Base-by-base conservation (phyloP, 1,140 invertebrate species). In the Drosophila melanica region DNA sequence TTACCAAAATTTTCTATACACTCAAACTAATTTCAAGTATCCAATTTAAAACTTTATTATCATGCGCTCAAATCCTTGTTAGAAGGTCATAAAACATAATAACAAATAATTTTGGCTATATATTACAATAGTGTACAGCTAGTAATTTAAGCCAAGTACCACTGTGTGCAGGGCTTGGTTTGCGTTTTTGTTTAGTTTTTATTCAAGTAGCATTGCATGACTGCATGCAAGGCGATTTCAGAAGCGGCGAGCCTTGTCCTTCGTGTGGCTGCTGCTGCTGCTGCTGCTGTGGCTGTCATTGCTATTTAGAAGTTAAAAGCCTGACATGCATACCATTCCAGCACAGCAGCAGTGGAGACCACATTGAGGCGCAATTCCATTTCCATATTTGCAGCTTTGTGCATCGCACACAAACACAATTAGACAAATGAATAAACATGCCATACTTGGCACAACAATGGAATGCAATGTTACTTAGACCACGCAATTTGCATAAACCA, bases 141-240 rank as follows among this genome's bases (percentile, higher is more conserved):
- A 11, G 16, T 16, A 59, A 51, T 59, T 59, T 59, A 37, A 1
- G 4, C 2, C n/a, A 6, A 27, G 53, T 3, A 27, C 69, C 69
- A 72, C 69, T 58, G 69, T 67, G 47, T 50, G 30, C 18, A 11
- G 33, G 72, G 77, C 48, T 66, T 79, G 80, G 70, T 62, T 59
- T 41, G n/a, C 39, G 4, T 77, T 81, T 78, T 79, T 76, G 72
- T 77, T 84, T 70, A 65, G 81, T 63, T 85, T 85, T 65, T 23
- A 51, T 75, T 85, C 75, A 73, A 85, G 82, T 81, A 60, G 84
- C 48, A 79, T 89, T 89, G 82, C 82, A 86, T 86, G 82, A 82
- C 79, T 89, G 84, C 84, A 86, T 82, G 82, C 82, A 65, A 85
- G 74, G 37, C 47, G 51, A 27, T 33, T 18, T 39, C 50, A 55